Conservation (phyloP, 2,113 vertebrate species). For the Callopanchax toddi region DNA sequence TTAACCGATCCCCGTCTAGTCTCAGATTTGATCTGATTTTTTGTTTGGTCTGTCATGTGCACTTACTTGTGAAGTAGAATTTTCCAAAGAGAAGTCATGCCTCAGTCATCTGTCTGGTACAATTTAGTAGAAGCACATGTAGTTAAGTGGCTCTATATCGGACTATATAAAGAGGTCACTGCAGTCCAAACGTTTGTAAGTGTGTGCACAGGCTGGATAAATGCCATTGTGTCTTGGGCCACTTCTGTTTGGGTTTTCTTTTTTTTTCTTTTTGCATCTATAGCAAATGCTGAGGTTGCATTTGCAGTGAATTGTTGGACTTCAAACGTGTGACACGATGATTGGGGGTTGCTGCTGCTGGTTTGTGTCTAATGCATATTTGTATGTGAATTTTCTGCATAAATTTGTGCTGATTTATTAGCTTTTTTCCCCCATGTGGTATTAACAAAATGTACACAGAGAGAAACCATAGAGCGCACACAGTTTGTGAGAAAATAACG, state of each 20-base stretch:
- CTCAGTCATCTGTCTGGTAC: conserved; percentile 38
- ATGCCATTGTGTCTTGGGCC: conserved; percentile 28
- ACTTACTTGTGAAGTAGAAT: conserved; percentile 25
- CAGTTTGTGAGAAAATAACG: conserved; percentile 41
- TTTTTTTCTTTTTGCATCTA: conserved; percentile 24
- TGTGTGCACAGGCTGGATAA: conserved; percentile 14
- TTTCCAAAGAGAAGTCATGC: conserved; percentile 38
- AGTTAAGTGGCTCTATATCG: conserved; percentile 46
- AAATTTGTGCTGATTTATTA: conserved; percentile 27
- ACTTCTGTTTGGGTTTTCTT: no score
- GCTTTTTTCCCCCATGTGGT: conserved; percentile 14
- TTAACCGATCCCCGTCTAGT: conserved; percentile 23
- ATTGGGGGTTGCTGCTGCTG: conserved; percentile 1
- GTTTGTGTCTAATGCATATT: background rate
- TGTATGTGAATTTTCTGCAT: conserved; percentile 1
- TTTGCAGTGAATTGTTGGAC: conserved; percentile 26
- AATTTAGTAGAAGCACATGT: conserved; percentile 35
- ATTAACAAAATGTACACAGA: conserved; percentile 34
- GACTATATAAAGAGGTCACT: conserved; percentile 46
- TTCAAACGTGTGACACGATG: conserved; percentile 15
- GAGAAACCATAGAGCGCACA: conserved; percentile 19
- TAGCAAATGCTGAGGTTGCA: conserved; percentile 32
- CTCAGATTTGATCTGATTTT: conserved; percentile 26
- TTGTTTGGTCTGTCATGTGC: conserved; percentile 41
- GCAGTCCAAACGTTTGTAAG: conserved; percentile 19